Evolutionary conservation across 2,797 vertebrate species (phyloP), one percentile per base, ranked within the genome.

Genomic region (Channallabes apus): DNA sequence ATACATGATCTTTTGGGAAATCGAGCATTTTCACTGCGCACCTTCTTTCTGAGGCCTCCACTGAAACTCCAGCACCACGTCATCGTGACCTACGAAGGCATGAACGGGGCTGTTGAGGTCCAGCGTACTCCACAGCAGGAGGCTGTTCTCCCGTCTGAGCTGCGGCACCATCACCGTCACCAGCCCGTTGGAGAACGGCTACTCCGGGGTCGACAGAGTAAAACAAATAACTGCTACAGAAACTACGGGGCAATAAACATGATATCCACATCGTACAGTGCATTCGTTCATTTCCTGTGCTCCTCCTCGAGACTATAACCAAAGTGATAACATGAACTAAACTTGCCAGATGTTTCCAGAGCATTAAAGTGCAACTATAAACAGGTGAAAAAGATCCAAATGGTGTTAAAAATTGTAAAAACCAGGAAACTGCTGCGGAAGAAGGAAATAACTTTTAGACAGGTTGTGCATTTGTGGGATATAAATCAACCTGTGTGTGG

Each of bases 101-200:
- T 99, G 98, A 4, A 99, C 98, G 0, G 98, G 98, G 0, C 95
- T 97, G 92, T 98, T 98, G 87, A 99, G 94, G 89, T 99, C 98
- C 56, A 96, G 95, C 22, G 96, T 95, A 22, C 97, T 98, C 98
- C 98, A 99, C 27, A 99, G 93, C 3, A 99, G 92, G 5, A 99
- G 95, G 32, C 98, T 99, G 93, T 99, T 99, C 90, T 99, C 98
- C 2, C 98, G 93, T 22, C 98, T 94, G 41, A 99, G 95, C 84
- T 99, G 98, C 27, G 98, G 98, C 71, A 99, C 98, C 98, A 99
- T 99, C 86, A 99, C 98, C 0, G 98, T 99, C 88, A 99, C 98
- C 91, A 99, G 91, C 0, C 98, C 98, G 0, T 96, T 97, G 88
- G 95, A 98, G 93, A 99, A 99, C 14, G 98, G 98, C 98, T 99